Evolutionary conservation across 2,797 vertebrate genomes (phyloP), one percentile per base, ranked within the genome.

Genomic region (Hapalemur alaotrensis): DNA sequence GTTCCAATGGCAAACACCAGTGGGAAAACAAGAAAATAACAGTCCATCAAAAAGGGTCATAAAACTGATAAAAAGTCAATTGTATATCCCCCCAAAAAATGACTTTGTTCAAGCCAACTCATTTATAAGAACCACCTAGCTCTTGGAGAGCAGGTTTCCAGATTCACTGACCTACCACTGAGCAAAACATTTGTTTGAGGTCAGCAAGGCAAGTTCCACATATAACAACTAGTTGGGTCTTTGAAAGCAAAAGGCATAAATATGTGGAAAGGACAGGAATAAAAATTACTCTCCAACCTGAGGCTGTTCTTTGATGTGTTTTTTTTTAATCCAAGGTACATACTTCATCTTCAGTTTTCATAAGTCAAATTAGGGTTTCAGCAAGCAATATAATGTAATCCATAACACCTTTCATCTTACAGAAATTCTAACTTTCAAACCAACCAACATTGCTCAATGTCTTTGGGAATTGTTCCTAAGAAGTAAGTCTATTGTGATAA

Each of bases 31-130:
- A 90, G 48, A 95, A 97, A 97, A 76, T 70, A 81, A 89, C 63
- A 95, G 57, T 84, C 2, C 46, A 95, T 83, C 35, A 95, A 91
- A 91, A 95, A 96, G 25, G 4, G 65, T 95, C 91, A 97, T 0
- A 93, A 97, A 94, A 46, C 61, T 96, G 95, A 95, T 90, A 93
- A 96, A 97, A 97, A 90, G 50, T 32, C 48, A 93, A 38, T 54
- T 25, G 0, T 25, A 75, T 15, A 63, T n/a, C 17, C 32, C 17
- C 43, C 1, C 8, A 13, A 95, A 75, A 95, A 93, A 80, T 69
- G 81, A 0, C 0, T 80, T 2, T 95, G 4, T 83, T 94, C 46
- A 35, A 89, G 35, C 43, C 63, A 57, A 7, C 35, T 50, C 65
- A 73, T 94, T 95, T 95, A 95, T 94, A 76, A 95, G 25, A 69